Percentiles rank a stretch among this genome's conserved stretches.
Conservation (phyloP, 2,797 vertebrate genomes). For the Heteromormyrus szaboi region DNA sequence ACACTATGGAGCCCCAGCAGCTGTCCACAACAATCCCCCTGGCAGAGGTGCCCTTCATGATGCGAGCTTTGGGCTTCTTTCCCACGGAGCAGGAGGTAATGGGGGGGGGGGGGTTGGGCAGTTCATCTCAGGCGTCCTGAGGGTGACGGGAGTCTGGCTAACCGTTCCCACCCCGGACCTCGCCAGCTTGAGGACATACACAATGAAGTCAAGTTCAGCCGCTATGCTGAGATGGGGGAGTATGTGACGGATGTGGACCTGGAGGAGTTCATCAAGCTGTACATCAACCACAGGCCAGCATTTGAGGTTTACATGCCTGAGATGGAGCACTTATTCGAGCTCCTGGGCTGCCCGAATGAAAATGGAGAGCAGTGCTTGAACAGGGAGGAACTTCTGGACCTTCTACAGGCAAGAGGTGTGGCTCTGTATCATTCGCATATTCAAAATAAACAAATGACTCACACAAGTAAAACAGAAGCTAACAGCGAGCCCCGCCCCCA, state of each 20-base stretch:
- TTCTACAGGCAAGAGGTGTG: constrained; percentile 76
- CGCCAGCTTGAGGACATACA: constrained; percentile 80
- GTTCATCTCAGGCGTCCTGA: background rate
- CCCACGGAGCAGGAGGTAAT: constrained; percentile 79
- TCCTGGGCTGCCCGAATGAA: constrained; percentile 60
- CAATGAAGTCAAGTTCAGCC: constrained; percentile 84
- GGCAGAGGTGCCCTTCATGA: constrained; percentile 74
- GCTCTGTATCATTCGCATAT: background rate
- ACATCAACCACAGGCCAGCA: constrained; percentile 80
- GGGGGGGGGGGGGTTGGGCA: background rate
- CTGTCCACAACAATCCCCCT: constrained; percentile 71
- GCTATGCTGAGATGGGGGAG: constrained; percentile 72
- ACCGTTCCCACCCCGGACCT: background rate
- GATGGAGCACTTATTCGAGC: constrained; percentile 60
- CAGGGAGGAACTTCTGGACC: constrained; percentile 65
- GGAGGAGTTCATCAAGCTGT: constrained; percentile 82
- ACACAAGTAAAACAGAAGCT: background rate
- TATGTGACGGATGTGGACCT: constrained; percentile 73
- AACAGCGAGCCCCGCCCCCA: background rate
- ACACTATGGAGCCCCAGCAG: constrained; percentile 67
- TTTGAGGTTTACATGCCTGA: constrained; percentile 62
- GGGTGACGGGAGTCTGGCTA: background rate
- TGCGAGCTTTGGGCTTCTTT: constrained; percentile 85
- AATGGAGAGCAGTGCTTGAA: constrained; percentile 53
- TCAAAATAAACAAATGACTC: background rate